These are phyloP conservation scores for Heliopora coerulea DNA, from an alignment of 92 coral and sea anemone species.

Conservation along the genomic window DNA sequence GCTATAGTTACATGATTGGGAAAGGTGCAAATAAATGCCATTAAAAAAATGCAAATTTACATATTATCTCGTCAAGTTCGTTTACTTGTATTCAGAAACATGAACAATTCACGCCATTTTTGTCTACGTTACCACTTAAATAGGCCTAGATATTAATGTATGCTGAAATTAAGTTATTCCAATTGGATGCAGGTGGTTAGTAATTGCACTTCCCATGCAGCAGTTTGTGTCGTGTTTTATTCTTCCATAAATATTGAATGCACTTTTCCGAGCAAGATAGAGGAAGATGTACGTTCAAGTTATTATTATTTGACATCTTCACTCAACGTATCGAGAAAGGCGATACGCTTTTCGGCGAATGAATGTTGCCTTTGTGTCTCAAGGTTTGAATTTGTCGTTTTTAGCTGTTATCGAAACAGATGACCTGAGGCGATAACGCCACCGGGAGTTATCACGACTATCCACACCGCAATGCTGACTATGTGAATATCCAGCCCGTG, in stretches of 20 bases:
- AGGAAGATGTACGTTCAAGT: no score
- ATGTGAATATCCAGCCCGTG: neutral
- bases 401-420: constrained; percentile 22
- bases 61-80: no score
- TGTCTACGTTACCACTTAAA: neutral
- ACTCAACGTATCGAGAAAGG: no score
- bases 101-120: neutral
- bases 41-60: no score
- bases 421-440: constrained; percentile 31
- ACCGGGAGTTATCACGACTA: constrained; percentile 23
- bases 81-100: no score
- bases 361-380: neutral
- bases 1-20: no score
- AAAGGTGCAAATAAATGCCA: no score
- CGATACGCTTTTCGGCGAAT: neutral
- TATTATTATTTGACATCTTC: no score
- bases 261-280: neutral
- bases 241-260: constrained; percentile 29
- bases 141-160: neutral
- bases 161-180: constrained; percentile 20
- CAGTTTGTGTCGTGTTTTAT: constrained; percentile 1
- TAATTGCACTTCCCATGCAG: constrained; percentile 19
- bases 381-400: constrained; percentile 28
- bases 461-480: constrained; percentile 11
- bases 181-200: constrained; percentile 34